A percentile compares a stretch with the other conserved stretches of the same genome.
These are phyloP conservation scores for Brachypodius melanocephalos DNA, from an alignment of 2,113 vertebrate genomes.

Conservation along the genomic window DNA sequence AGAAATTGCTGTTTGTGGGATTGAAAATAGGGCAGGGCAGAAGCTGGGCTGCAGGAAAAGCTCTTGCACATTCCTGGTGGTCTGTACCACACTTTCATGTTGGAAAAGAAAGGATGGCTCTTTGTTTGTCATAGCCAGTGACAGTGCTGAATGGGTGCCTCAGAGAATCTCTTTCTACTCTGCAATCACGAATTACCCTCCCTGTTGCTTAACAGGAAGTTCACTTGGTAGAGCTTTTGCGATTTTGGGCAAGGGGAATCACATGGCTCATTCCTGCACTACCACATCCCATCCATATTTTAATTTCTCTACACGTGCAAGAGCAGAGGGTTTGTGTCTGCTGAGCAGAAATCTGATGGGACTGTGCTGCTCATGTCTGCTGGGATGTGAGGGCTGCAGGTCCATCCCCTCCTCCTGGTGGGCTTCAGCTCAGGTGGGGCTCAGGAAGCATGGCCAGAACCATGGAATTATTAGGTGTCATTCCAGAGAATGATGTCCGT, in stretches of 20 bases:
- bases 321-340: neutral
- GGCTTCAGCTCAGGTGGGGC: neutral
- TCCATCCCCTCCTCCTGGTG: neutral
- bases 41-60: neutral
- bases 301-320: neutral
- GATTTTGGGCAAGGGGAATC: neutral
- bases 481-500: neutral
- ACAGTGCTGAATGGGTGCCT: neutral
- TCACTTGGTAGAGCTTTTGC: neutral
- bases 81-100: neutral
- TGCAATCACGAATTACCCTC: rapidly evolving
- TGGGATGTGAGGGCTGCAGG: neutral
- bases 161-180: neutral
- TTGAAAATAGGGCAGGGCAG: neutral
- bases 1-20: neutral
- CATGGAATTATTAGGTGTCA: neutral
- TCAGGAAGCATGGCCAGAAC: rapidly evolving
- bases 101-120: neutral
- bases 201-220: neutral
- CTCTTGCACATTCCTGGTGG: neutral
- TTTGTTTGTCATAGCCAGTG: neutral
- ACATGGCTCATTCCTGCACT: neutral
- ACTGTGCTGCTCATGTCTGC: rapidly evolving
- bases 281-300: neutral
- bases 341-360: neutral